Percentiles rank a stretch among this genome's conserved stretches.
Conservation (phyloP, 2,888 invertebrate species). For the Stegophylla sp. region DNA sequence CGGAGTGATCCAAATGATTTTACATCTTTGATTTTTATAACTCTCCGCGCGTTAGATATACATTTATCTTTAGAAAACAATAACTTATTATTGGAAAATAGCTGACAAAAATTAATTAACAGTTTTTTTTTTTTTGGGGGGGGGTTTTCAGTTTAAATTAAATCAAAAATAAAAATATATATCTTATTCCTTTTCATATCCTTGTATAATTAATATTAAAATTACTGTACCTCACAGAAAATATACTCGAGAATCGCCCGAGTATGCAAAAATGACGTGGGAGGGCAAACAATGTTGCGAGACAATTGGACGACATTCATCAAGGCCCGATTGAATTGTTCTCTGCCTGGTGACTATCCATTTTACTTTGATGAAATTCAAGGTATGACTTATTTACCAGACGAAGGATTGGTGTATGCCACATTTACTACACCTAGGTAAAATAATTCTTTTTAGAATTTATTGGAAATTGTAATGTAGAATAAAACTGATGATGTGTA, state of each 20-base stretch:
- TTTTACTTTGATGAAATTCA: constrained; percentile 91
- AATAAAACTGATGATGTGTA: too few relatives aligned
- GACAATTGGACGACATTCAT: constrained; percentile 92
- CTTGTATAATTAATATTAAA: neutral
- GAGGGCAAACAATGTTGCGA: constrained; percentile 77
- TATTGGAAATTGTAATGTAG: neutral
- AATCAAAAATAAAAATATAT: too few relatives aligned
- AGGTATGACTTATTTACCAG: constrained; percentile 78
- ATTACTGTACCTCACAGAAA: constrained; percentile 68
- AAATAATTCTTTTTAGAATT: constrained; percentile 58
- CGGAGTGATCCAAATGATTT: too few relatives aligned
- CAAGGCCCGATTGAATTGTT: constrained; percentile 85
- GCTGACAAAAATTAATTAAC: too few relatives aligned
- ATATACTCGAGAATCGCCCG: constrained; percentile 89
- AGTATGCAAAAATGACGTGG: constrained; percentile 87
- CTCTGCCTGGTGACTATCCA: constrained; percentile 82
- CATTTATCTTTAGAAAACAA: too few relatives aligned
- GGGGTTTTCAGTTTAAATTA: too few relatives aligned
- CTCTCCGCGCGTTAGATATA: too few relatives aligned
- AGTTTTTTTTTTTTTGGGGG: too few relatives aligned
- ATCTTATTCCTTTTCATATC: neutral
- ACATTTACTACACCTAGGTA: constrained; percentile 84
- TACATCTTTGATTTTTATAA: too few relatives aligned
- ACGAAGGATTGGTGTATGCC: constrained; percentile 80
- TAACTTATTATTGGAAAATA: too few relatives aligned